Base-by-base conservation (phyloP, 2,797 vertebrate species). In the Arremon aurantiirostris region DNA sequence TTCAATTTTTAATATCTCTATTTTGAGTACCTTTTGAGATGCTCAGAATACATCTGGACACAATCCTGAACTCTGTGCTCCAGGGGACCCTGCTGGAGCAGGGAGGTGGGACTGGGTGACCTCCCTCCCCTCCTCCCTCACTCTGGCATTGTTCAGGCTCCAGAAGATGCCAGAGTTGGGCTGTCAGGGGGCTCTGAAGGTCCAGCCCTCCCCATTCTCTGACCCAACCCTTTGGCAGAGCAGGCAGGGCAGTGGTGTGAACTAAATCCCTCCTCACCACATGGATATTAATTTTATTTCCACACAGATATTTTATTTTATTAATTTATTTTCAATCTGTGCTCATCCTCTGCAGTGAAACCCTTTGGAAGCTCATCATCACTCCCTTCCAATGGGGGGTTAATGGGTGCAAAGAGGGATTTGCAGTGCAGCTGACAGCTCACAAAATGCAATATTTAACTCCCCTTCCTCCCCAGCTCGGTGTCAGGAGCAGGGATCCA, bases 381-480 rank as follows among this genome's bases (percentile, higher is more conserved):
- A 1, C 44, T 55, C 39, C 21, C 72, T 66, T 93, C 55, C 6
- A 0, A 1, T 1, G n/a, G 70, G 90, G 57, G 63, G 57, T 56
- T 91, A 56, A 87, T 46, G 76, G 84, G 80, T 86, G 89, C 32
- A 53, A 92, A 72, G 60, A 82, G 81, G 50, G 77, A 11, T 32
- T 86, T 92, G 75, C 77, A 23, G 6, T 24, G 77, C 76, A 9
- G 90, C 66, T 89, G 94, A 65, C 88, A 66, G 81, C 86, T 71
- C 28, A 26, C 61, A 22, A 90, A 81, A 50, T 35, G 88, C 82
- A 37, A 30, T 76, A 23, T 82, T 89, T 70, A 27, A 50, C 49
- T 50, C 7, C 75, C 47, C 80, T 22, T 12, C 61, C 82, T 53
- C 39, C 75, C 7, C 15, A 66, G 59, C 55, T 68, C 42, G 2